These are phyloP conservation scores for Endomychus coccineus DNA, from an alignment of 2,888 invertebrate species.

Conservation along the genomic window DNA sequence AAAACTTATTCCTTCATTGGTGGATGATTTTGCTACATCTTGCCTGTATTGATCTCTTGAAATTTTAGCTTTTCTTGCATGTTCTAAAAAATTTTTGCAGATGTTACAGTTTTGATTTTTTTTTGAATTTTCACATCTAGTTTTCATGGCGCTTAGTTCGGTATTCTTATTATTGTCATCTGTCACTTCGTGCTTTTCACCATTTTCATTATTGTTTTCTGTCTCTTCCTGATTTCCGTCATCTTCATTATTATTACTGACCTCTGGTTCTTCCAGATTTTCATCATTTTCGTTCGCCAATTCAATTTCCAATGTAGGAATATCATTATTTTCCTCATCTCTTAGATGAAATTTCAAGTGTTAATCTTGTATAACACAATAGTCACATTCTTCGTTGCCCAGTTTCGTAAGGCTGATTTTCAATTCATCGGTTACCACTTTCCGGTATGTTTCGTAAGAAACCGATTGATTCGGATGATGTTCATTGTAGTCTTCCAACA, in stretches of 20 bases:
- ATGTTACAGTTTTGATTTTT: slow-evolving; percentile 4
- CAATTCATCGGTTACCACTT: slow-evolving; percentile 6
- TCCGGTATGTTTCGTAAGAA: slow-evolving; percentile 6
- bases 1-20: slow-evolving; percentile 1
- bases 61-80: slow-evolving; percentile 3
- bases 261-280: slow-evolving; percentile 1
- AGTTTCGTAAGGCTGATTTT: slow-evolving; percentile 5
- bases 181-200: background rate
- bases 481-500: background rate
- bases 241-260: background rate
- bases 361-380: slow-evolving; percentile 1
- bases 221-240: background rate
- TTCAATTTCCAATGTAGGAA: background rate
- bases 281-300: background rate
- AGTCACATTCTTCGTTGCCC: slow-evolving; percentile 5
- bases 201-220: background rate
- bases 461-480: background rate
- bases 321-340: background rate
- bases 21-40: background rate
- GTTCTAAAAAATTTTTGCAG: slow-evolving; percentile 3
- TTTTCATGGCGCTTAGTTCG: slow-evolving; percentile 1
- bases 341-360: slow-evolving; percentile 4
- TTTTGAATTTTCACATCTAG: slow-evolving; percentile 3
- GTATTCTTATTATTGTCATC: background rate
- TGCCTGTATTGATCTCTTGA: slow-evolving; percentile 7